Conservation (phyloP, 2,888 invertebrate species). For the Pherbina coryleti region DNA sequence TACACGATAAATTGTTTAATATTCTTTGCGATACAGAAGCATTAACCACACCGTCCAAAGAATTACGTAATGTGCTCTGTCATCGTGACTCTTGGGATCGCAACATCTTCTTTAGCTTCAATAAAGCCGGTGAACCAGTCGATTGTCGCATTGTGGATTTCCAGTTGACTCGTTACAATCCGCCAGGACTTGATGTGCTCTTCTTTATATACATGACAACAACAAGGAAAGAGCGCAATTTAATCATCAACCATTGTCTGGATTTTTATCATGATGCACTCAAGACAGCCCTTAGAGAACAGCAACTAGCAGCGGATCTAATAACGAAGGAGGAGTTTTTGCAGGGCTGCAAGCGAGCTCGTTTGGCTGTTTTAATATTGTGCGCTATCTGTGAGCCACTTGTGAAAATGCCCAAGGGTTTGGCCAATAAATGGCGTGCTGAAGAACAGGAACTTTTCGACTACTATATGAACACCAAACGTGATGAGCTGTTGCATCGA, state of each 20-base stretch:
- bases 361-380: conserved; percentile 63
- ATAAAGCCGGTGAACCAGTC: conserved; percentile 53
- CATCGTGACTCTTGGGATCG: conserved; percentile 68
- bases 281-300: conserved; percentile 46
- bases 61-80: conserved; percentile 69
- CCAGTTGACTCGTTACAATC: conserved; percentile 72
- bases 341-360: conserved; percentile 61
- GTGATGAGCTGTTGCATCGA: conserved; percentile 65
- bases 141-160: conserved; percentile 73
- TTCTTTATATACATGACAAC: conserved; percentile 70
- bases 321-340: conserved; percentile 63
- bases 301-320: conserved; percentile 49
- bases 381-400: conserved; percentile 66
- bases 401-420: conserved; percentile 63
- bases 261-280: conserved; percentile 68
- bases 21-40: conserved; percentile 52
- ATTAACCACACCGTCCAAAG: conserved; percentile 58
- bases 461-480: conserved; percentile 66
- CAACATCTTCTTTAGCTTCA: conserved; percentile 64
- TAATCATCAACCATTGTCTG: conserved; percentile 64
- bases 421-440: conserved; percentile 60
- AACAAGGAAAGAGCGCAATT: conserved; percentile 61
- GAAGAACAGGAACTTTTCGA: conserved; percentile 65
- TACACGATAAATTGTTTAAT: conserved; percentile 53
- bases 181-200: conserved; percentile 72